These are phyloP conservation scores for Ypsolopha scabrella DNA, from an alignment of 2,888 invertebrate genomes.

Conservation along the genomic window DNA sequence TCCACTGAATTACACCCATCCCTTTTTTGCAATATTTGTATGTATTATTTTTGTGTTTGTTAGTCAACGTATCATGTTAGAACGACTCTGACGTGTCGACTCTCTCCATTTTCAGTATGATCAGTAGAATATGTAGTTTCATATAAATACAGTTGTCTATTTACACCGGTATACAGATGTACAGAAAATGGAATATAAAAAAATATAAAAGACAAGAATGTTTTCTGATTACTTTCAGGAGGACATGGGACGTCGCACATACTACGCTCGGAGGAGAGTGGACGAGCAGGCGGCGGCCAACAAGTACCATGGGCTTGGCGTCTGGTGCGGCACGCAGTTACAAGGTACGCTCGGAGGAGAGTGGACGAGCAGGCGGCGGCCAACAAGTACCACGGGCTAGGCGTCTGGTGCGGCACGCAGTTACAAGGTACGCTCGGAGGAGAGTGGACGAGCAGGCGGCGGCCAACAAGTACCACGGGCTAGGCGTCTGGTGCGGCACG, in stretches of 20 bases:
- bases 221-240: slow-evolving; percentile 29
- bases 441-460: slow-evolving; percentile 69
- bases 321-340: slow-evolving; percentile 79
- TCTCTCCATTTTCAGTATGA: too few species aligned
- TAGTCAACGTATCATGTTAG: too few species aligned
- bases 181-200: too few species aligned
- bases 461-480: slow-evolving; percentile 73
- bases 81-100: too few species aligned
- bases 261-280: slow-evolving; percentile 69
- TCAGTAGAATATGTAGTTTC: too few species aligned
- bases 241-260: slow-evolving; percentile 72
- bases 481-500: slow-evolving; percentile 80
- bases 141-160: too few species aligned
- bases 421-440: too few species aligned
- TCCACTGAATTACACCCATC: too few species aligned
- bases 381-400: slow-evolving; percentile 75
- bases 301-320: slow-evolving; percentile 76
- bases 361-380: slow-evolving; percentile 58
- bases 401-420: slow-evolving; percentile 78
- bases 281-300: slow-evolving; percentile 64
- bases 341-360: too few species aligned
- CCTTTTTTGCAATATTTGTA: too few species aligned
- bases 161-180: too few species aligned
- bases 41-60: too few species aligned
- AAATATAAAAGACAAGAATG: not conserved